Evolutionary conservation across 2,888 invertebrate species (phyloP), one percentile per base, ranked within the genome.

Genomic region (Podabrus alpinus): DNA sequence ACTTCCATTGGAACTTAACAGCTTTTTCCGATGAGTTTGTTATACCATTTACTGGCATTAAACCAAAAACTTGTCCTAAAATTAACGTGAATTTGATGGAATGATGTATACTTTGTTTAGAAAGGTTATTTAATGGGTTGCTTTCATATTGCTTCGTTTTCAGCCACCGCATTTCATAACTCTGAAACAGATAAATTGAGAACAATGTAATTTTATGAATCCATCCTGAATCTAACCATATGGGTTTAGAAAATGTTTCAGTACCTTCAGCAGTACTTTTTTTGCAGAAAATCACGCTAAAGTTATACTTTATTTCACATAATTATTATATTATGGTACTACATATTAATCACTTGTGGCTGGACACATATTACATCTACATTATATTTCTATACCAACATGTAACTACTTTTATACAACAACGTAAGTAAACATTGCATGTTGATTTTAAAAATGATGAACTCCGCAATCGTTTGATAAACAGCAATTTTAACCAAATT

Each of bases 11-110:
- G 15, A 75, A 75, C 64, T 29, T 9, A n/a, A 75, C 9, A 9
- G 62, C 62, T 10, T 68, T 61, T 15, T 73, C 69, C 7, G 21
- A 59, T 11, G 61, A 59, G 3, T 45, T 59, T 11, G 61, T 70
- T n/a, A 75, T 59, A 5, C 75, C 75, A 3, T 70, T 24, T 3
- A 75, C 60, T 1, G 75, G 75, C 72, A 75, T 69, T 16, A 75
- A 59, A 9, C 69, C 75, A 25, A 75, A 75, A 16, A 64, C 15
- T 64, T 75, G 75, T 4, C 75, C 75, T 13, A 75, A 17, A 13
- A 72, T 15, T 21, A 75, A 45, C 1, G 64, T 19, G 10, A 60
- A 75, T 4, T 66, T 67, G 15, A 75, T 66, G 9, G 69, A 75
- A n/a, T 62, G 66, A 10, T 72, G 75, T 5, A 66, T 45, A 59